Base-by-base conservation (phyloP, 1,140 invertebrate species). In the Danaus plexippus region DNA sequence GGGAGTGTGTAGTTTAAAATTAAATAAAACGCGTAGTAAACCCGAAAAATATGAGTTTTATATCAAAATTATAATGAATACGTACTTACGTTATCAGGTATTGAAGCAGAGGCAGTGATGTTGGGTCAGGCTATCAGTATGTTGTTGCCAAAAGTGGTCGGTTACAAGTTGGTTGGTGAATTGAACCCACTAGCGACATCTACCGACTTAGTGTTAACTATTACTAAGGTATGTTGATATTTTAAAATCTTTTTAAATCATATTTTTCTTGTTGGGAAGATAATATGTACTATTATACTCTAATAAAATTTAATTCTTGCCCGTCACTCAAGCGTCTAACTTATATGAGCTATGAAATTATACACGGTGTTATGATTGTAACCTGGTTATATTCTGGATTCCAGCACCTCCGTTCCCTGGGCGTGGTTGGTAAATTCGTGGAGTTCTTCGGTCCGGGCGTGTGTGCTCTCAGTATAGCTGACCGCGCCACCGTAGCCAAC, bases 381-480 rank as follows among this genome's bases (percentile, higher is more conserved):
- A 9, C 7, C 9, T 11, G 47, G 7, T 11, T 18, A 10, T 8
- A 15, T 12, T 49, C 32, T 47, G 11, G 45, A 5, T 67, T 87
- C 11, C 72, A 97, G 94, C 94, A 98, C 87, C 89, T 99, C 52
- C 90, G 97, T 40, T 93, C 96, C 80, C 74, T 98, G 47, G 98
- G 98, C 50, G 97, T 99, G 18, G 98, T 99, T 47, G 97, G 97
- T 46, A 99, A 99, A 78, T 99, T 99, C 88, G 97, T 99, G 2
- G 98, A 99, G 88, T 99, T 99, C 87, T 99, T 95, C 81, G 98
- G 98, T 0, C 92, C 96, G 0, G 97, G 98, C 8, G 96, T 99
- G 9, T 79, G 91, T 1, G 91, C 94, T 57, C 85, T 99, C 1
- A 97, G 95, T 47, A 97, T 99, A 52, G 97, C 98, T 3, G 98